Percentiles rank a stretch among this genome's conserved stretches.
Conservation (phyloP, 2,113 vertebrate genomes). For the Caretta caretta region DNA sequence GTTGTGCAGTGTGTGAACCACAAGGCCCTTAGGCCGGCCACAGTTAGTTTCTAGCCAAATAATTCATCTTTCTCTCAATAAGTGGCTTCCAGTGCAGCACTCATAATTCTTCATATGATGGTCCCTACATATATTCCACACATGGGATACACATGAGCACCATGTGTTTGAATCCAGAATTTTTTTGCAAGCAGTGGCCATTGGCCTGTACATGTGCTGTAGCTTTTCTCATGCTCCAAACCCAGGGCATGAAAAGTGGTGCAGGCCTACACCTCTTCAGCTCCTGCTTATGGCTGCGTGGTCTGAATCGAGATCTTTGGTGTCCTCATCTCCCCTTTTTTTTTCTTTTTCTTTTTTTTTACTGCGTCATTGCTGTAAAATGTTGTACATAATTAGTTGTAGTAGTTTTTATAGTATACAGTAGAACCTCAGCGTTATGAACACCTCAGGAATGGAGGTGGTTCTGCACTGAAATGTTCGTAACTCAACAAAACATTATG, state of each 20-base stretch:
- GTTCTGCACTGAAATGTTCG: too few species aligned
- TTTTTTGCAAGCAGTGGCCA: neutral
- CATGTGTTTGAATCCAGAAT: neutral
- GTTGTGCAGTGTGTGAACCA: neutral
- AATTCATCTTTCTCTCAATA: constrained; percentile 63
- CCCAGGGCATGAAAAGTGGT: neutral
- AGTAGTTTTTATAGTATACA: neutral
- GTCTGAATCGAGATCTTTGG: neutral
- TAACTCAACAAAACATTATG: too few species aligned
- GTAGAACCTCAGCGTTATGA: too few species aligned
- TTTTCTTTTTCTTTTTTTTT: too few species aligned
- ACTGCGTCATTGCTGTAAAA: neutral
- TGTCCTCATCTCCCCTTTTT: neutral
- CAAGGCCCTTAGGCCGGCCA: constrained; percentile 32
- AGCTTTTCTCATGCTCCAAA: neutral
- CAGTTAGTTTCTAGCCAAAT: constrained; percentile 67
- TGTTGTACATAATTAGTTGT: neutral
- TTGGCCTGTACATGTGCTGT: neutral
- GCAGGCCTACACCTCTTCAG: neutral
- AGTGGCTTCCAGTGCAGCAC: constrained; percentile 50
- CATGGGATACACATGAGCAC: neutral
- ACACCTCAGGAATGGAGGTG: too few species aligned
- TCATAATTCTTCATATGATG: neutral
- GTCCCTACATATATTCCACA: neutral
- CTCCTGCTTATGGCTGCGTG: neutral